Evolutionary conservation across 2,113 vertebrate species (phyloP).

Genomic region (Macrotus californicus): DNA sequence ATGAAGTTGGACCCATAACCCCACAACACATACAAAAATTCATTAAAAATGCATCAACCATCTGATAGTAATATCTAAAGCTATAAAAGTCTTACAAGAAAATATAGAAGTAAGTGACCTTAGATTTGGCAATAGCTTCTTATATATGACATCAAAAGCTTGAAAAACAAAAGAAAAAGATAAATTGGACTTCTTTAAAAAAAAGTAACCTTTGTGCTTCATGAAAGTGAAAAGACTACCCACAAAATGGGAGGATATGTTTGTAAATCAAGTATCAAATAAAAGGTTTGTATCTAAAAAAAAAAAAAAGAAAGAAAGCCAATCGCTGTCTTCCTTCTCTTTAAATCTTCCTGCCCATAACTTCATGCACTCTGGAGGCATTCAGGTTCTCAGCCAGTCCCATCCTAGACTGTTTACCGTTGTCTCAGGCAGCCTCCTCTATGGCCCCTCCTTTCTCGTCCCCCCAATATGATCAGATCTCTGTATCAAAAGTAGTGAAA

Average conservation of each 20-base stretch:
- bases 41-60: neutral
- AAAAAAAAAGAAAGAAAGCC: too few relatives aligned
- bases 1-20: neutral
- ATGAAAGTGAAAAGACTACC: neutral
- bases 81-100: neutral
- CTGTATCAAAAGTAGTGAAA: neutral
- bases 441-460: too few relatives aligned
- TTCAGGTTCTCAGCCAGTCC: too few relatives aligned
- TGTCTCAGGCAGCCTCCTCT: too few relatives aligned
- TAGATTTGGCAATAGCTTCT: neutral
- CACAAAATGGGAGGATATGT: neutral
- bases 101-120: neutral
- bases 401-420: too few relatives aligned
- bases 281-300: neutral
- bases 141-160: neutral
- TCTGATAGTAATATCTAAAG: neutral
- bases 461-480: too few relatives aligned
- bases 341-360: too few relatives aligned
- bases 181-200: neutral
- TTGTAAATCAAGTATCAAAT: neutral
- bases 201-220: neutral
- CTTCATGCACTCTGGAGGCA: too few relatives aligned
- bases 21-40: neutral
- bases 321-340: too few relatives aligned
- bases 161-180: neutral